Evolutionary conservation across 2,113 vertebrate genomes (phyloP).

Genomic region (Cynopterus brachyotis): DNA sequence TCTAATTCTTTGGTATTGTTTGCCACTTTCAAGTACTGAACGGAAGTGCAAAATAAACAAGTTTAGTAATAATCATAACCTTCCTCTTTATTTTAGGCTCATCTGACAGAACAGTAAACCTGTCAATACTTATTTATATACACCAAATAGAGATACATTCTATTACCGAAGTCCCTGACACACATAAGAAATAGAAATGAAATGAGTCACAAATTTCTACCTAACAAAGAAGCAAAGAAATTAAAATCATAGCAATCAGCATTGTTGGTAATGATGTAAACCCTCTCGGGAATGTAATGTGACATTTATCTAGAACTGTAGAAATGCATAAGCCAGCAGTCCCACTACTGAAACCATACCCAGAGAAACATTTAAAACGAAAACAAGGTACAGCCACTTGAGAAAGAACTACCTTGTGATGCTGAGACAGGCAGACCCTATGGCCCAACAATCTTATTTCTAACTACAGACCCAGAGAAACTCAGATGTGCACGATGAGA

Average conservation of each 20-base stretch:
- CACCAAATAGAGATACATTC: background rate
- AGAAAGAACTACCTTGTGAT: background rate
- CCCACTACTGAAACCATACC: background rate
- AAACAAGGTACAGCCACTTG: background rate
- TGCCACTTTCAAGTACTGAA: slow-evolving; percentile 89
- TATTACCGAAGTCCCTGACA: slow-evolving; percentile 22
- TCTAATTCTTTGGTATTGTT: slow-evolving; percentile 86
- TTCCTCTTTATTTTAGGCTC: slow-evolving; percentile 20
- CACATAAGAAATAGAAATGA: background rate
- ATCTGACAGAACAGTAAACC: slow-evolving; percentile 9
- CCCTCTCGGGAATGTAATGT: background rate
- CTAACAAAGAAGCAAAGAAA: slow-evolving; percentile 1
- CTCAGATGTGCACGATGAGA: background rate
- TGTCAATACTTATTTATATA: background rate
- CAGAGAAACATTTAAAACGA: background rate
- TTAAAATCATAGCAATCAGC: background rate
- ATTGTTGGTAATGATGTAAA: background rate
- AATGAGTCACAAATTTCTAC: background rate
- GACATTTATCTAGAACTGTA: background rate
- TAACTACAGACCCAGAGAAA: background rate
- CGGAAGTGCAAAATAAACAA: slow-evolving; percentile 62
- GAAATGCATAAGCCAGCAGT: background rate
- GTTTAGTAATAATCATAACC: background rate
- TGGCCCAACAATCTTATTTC: background rate
- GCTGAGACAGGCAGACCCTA: background rate